Evolutionary conservation across 2,113 vertebrate species (phyloP).

Genomic region (Xiphophorus maculatus): DNA sequence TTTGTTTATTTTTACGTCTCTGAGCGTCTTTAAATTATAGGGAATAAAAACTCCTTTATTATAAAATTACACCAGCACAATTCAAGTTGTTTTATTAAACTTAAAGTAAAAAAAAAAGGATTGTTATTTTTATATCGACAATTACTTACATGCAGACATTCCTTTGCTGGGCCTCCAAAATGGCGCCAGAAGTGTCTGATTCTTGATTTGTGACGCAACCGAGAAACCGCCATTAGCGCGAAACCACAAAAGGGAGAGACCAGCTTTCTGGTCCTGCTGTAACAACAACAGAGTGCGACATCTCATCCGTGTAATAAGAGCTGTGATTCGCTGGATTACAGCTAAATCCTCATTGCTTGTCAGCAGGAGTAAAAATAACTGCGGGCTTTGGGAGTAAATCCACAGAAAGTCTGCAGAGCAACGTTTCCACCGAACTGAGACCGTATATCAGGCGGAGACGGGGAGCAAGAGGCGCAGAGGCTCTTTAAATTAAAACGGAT

Average conservation of each 20-base stretch:
- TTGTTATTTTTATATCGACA: slow-evolving; percentile 19
- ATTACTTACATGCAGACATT: slow-evolving; percentile 56
- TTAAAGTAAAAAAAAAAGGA: slow-evolving; percentile 4
- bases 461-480: not conserved
- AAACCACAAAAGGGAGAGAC: slow-evolving; percentile 68
- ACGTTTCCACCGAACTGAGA: slow-evolving; percentile 31
- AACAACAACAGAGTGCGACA: slow-evolving; percentile 50
- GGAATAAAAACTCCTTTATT: slow-evolving; percentile 7
- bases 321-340: slow-evolving; percentile 61
- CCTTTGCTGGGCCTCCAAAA: slow-evolving; percentile 39
- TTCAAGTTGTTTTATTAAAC: slow-evolving; percentile 34
- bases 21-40: not conserved
- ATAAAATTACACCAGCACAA: slow-evolving; percentile 38
- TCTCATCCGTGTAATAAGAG: slow-evolving; percentile 69
- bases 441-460: slow-evolving; percentile 14
- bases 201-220: slow-evolving; percentile 67
- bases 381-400: slow-evolving; percentile 53
- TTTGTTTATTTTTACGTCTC: not conserved
- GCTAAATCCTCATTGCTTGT: slow-evolving; percentile 57
- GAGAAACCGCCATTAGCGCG: slow-evolving; percentile 59
- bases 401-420: slow-evolving; percentile 50
- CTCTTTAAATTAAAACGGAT: slow-evolving; percentile 18
- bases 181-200: slow-evolving; percentile 64
- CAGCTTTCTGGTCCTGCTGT: slow-evolving; percentile 45
- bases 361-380: slow-evolving; percentile 72